Evolutionary conservation across 1,140 invertebrate genomes (phyloP).

Genomic region (Tetragnatha versicolor): DNA sequence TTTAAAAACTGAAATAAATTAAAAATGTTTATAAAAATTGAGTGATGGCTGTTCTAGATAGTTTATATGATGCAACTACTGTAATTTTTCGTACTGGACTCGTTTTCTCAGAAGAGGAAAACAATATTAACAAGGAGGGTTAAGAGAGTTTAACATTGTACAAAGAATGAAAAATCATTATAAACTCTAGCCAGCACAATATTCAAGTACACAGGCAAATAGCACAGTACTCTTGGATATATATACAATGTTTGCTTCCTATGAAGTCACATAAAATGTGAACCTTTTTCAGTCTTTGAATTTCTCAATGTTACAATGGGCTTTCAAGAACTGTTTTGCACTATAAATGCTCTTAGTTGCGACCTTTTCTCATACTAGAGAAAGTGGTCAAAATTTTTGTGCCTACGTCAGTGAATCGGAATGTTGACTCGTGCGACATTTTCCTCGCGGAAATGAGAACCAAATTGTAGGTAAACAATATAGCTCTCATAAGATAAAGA

Average conservation of each 20-base stretch:
- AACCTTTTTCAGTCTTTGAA: conserved; percentile 34
- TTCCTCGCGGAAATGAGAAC: background rate
- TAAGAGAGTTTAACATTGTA: conserved; percentile 33
- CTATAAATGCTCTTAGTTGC: background rate
- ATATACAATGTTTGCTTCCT: conserved; percentile 53
- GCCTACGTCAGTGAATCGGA: conserved; percentile 29
- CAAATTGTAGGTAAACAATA: background rate
- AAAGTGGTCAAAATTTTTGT: background rate
- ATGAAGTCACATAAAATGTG: conserved; percentile 42
- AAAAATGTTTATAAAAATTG: too few species aligned
- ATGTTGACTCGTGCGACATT: conserved; percentile 27
- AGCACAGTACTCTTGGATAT: conserved; percentile 52
- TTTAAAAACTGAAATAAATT: too few species aligned
- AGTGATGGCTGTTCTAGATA: too few species aligned
- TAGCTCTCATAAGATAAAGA: conserved; percentile 32
- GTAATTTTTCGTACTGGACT: too few species aligned
- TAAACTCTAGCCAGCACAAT: conserved; percentile 52
- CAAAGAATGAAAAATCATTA: conserved; percentile 49
- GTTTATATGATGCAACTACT: too few species aligned
- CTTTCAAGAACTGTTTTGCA: conserved; percentile 24
- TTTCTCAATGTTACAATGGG: conserved; percentile 29
- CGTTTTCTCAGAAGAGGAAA: too few species aligned
- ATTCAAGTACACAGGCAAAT: conserved; percentile 50
- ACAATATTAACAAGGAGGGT: conserved; percentile 29
- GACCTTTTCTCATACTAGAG: background rate